Evolutionary conservation across 2,797 vertebrate species (phyloP).

Genomic region (Ceyx erithaca): DNA sequence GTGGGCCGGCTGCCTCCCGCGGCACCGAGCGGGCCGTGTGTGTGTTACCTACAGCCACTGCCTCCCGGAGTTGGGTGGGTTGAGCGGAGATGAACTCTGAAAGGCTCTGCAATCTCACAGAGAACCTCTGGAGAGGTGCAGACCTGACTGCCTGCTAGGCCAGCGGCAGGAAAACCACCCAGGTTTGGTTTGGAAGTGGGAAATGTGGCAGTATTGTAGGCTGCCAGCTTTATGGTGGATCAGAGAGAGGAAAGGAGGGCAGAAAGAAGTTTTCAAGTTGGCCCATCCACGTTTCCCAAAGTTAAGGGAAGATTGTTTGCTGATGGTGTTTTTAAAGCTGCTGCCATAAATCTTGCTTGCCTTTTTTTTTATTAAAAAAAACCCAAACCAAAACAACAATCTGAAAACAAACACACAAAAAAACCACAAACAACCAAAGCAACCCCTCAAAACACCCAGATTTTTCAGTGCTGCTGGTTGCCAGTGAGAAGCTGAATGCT

Average conservation of each 20-base stretch:
- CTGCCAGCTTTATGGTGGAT: background rate
- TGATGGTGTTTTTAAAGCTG: background rate
- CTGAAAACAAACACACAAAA: too few relatives aligned
- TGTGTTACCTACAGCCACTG: accelerated
- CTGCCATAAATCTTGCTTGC: background rate
- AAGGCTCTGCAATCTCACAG: accelerated
- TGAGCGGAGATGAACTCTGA: background rate
- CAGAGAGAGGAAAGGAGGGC: background rate
- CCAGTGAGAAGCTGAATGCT: background rate
- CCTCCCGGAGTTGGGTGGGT: accelerated
- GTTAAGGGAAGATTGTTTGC: background rate
- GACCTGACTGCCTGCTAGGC: too few relatives aligned
- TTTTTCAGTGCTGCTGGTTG: background rate
- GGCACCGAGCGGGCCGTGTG: too few relatives aligned
- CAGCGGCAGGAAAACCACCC: background rate
- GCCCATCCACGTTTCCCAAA: accelerated
- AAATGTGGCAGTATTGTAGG: background rate
- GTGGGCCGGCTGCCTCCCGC: accelerated
- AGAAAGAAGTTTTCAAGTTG: accelerated
- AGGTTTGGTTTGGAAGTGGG: background rate
- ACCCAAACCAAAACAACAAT: too few relatives aligned
- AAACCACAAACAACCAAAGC: too few relatives aligned
- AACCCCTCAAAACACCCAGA: too few relatives aligned
- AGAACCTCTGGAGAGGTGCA: background rate
- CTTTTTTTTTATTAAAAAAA: background rate